Evolutionary conservation across 2,888 invertebrate genomes (phyloP), one percentile per base, ranked within the genome.

Genomic region (Saturnia japonica): DNA sequence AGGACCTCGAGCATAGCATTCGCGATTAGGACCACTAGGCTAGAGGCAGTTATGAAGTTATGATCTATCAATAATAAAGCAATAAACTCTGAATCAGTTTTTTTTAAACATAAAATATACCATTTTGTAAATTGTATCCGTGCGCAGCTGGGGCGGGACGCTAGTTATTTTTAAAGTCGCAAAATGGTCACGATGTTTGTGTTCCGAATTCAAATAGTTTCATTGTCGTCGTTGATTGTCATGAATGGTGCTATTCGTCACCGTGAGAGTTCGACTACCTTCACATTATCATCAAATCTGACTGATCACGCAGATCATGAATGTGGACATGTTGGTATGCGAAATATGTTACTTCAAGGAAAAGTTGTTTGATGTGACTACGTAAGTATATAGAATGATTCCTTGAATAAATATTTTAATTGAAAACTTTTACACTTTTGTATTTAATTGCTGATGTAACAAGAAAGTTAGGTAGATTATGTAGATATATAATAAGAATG

Each of bases 121-220:
- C n/a, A n/a, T n/a, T n/a, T n/a, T n/a, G n/a, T n/a, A n/a, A n/a
- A n/a, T n/a, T n/a, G n/a, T 45, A 45, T 14, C 45, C 12, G 45
- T 45, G 45, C 12, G 14, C 11, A 45, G 11, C 45, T 2, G 45
- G 45, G 8, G 45, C 7, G 45, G 45, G 45, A 14, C 45, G 12
- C 45, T 45, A n/a, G n/a, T n/a, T n/a, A n/a, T n/a, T n/a, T n/a
- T 76, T 54, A 54, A 79, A 75, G 72, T 73, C 74, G 86, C 82
- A 81, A 82, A 85, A 85, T 82, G 82, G 76, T 78, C 79, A 76
- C 73, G 75, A 70, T 76, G 80, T 72, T 76, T 84, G 85, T 82
- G 85, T 75, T 76, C 76, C 82, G 89, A 90, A 91, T 91, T 82
- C 79, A 88, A 91, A 91, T 90, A 87, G 88, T 88, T 86, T 86